phyloP scores from a whole-genome alignment of 2,797 vertebrate species.

The Phylloscopus collybita region DNA sequence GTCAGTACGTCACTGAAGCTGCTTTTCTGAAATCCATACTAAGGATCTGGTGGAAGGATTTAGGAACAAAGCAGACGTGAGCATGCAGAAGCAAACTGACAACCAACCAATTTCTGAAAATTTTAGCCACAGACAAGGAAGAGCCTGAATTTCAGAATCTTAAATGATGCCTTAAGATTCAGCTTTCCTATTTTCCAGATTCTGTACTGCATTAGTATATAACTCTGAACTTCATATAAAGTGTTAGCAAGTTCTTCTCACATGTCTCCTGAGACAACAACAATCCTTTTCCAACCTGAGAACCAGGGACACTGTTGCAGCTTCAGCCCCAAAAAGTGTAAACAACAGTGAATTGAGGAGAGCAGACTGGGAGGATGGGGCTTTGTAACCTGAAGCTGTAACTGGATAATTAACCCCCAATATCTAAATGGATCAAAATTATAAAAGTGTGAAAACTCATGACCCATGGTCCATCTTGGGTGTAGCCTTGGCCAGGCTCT shows the following conservation, averaged over 20 bases:
- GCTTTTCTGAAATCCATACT: conserved; percentile 12
- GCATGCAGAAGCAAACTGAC: background rate
- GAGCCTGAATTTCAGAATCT: background rate
- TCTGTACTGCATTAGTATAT: background rate
- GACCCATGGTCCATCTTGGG: rapidly evolving
- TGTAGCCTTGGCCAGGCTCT: too few relatives aligned
- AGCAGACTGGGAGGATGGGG: background rate
- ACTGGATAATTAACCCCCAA: background rate
- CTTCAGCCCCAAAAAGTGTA: background rate
- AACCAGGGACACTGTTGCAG: background rate
- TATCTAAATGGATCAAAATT: background rate
- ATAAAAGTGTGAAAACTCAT: background rate
- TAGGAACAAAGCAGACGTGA: background rate
- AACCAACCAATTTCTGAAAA: background rate
- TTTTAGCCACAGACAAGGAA: background rate
- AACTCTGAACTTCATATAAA: background rate
- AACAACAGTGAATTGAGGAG: background rate
- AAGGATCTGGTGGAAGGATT: background rate
- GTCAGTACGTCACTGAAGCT: background rate
- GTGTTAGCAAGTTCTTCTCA: background rate
- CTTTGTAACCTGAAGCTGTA: background rate
- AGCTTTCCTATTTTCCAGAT: background rate
- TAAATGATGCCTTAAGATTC: background rate
- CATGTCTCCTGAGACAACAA: background rate
- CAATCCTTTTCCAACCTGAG: background rate